Base-by-base conservation (phyloP, 2,797 vertebrate genomes). In the Rachycentron canadum region DNA sequence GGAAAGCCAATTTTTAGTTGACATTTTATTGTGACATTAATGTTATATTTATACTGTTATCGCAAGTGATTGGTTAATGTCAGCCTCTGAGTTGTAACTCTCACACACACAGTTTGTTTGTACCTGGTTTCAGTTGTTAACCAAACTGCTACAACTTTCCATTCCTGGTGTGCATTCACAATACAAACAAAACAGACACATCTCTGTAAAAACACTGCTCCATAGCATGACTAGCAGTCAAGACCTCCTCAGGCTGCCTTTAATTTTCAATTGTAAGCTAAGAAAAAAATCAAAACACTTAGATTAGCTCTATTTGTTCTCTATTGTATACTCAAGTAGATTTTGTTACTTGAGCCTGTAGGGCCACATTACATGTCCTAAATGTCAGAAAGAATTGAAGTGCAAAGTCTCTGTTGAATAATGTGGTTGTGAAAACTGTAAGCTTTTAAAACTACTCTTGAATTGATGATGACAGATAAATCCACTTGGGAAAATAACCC, bases 391-490 rank as follows among this genome's bases (percentile, higher is more conserved):
- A 69, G 60, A 67, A 55, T n/a, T 30, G 26, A 49, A 67, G 47
- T 56, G 11, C 5, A 53, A 13, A n/a, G n/a, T n/a, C n/a, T n/a
- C n/a, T n/a, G n/a, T n/a, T n/a, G n/a, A n/a, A n/a, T n/a, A n/a
- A n/a, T n/a, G n/a, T 55, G 10, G 55, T 78, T 41, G 23, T 40
- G 14, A 68, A 58, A 55, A 23, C 36, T 70, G 17, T 10, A 2
- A 34, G 36, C 45, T 60, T 64, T 83, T 41, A 16, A 73, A 66
- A 40, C 12, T 11, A 23, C 40, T 43, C n/a, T 32, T 58, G 43
- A 59, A 72, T 38, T 64, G 10, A 65, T 72, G 47, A 72, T 76
- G 23, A 74, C 43, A 61, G 23, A 4, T 36, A 0, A 34, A 40
- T 62, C 5, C 49, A 78, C 64, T 56, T 3, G 3, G 25, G 26